phyloP scores from a whole-genome alignment of 37 sponge, comb jelly and placozoan species.

The Ianthella basta region DNA sequence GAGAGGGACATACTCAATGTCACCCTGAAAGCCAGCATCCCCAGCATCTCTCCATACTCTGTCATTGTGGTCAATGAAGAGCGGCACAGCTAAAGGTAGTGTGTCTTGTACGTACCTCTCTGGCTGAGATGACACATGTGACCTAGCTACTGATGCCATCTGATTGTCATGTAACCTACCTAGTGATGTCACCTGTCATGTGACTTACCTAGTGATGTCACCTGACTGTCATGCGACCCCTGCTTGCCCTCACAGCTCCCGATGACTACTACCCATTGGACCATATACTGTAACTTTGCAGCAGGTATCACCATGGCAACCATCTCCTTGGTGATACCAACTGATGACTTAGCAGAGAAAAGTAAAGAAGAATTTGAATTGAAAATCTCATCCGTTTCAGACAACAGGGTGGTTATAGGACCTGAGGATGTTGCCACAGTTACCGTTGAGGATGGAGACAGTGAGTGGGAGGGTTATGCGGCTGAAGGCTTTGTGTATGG shows the following conservation, averaged over 20 bases:
- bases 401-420: no score
- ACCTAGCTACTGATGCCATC: no score
- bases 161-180: no score
- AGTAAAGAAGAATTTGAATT: neutral
- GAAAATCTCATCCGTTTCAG: no score
- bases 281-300: neutral
- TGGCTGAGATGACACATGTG: no score
- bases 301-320: neutral
- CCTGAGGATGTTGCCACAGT: no score
- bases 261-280: no score
- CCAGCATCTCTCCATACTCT: neutral
- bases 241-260: no score
- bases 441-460: no score
- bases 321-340: neutral
- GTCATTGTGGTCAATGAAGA: neutral
- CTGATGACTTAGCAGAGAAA: neutral
- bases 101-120: neutral
- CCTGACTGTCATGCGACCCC: neutral
- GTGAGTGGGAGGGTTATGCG: no score
- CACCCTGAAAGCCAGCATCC: neutral
- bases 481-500: no score
- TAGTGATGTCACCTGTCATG: no score
- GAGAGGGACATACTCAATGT: neutral
- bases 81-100: neutral
- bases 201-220: neutral